Evolutionary conservation across 2,888 invertebrate species (phyloP).

Genomic region (Serrognathus titanus): DNA sequence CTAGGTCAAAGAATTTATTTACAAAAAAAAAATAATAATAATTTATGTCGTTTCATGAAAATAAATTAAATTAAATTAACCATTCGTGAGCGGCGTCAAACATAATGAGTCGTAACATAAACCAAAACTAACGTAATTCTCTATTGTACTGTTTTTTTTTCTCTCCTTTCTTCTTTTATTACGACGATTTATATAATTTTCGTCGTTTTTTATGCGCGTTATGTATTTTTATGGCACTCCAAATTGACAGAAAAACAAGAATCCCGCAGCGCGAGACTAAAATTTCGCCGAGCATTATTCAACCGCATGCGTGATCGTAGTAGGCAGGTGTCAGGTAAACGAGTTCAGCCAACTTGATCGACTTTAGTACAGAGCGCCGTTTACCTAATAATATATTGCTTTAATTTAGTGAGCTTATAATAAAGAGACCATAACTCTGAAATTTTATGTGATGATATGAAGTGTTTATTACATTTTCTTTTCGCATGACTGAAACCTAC

Average conservation of each 20-base stretch:
- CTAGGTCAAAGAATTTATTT: too few relatives aligned
- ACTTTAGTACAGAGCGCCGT: slow-evolving; percentile 23
- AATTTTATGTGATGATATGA: slow-evolving; percentile 30
- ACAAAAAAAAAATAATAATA: too few relatives aligned
- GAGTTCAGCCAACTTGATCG: slow-evolving; percentile 36
- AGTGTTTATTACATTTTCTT: slow-evolving; percentile 34
- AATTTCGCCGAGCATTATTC: slow-evolving; percentile 35
- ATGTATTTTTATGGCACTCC: slow-evolving; percentile 41
- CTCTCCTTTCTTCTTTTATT: too few relatives aligned
- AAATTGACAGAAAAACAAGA: slow-evolving; percentile 45
- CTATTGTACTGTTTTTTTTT: too few relatives aligned
- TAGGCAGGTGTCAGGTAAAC: slow-evolving; percentile 34
- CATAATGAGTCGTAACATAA: too few relatives aligned
- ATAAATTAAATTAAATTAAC: too few relatives aligned
- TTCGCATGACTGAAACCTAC: slow-evolving; percentile 28
- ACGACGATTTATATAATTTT: not conserved
- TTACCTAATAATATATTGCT: slow-evolving; percentile 29
- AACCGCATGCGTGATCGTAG: slow-evolving; percentile 38
- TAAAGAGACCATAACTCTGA: slow-evolving; percentile 27
- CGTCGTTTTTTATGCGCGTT: slow-evolving; percentile 3
- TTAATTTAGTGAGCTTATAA: slow-evolving; percentile 29
- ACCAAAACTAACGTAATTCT: too few relatives aligned
- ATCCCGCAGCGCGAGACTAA: slow-evolving; percentile 38
- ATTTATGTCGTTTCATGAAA: too few relatives aligned
- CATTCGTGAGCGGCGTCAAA: too few relatives aligned